Conservation (phyloP, 1,140 invertebrate species). For the Heterodera carotae region DNA sequence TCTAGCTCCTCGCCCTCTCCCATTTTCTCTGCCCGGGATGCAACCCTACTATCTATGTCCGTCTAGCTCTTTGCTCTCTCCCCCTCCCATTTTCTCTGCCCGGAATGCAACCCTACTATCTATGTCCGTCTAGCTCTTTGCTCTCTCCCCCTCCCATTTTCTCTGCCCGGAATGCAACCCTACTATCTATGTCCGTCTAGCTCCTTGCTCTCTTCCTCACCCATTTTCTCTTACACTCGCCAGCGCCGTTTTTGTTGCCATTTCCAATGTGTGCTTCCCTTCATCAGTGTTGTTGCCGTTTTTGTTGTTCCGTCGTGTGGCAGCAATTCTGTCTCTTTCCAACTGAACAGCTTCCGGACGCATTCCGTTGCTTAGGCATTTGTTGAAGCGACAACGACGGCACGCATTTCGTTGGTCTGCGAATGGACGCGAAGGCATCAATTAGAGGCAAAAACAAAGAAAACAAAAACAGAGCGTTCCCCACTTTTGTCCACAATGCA, state of each 20-base stretch:
- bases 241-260: not conserved
- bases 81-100: too few relatives aligned
- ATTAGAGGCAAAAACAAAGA: not conserved
- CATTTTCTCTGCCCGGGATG: too few relatives aligned
- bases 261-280: not conserved
- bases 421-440: too few relatives aligned
- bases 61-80: too few relatives aligned
- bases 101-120: too few relatives aligned
- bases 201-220: too few relatives aligned
- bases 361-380: conserved; percentile 81
- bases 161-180: too few relatives aligned
- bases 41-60: too few relatives aligned
- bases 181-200: too few relatives aligned
- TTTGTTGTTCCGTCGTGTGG: conserved; percentile 61
- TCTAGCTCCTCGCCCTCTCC: too few relatives aligned
- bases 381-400: conserved; percentile 88
- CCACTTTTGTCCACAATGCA: conserved; percentile 79
- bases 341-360: conserved; percentile 85
- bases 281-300: not conserved
- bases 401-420: conserved; percentile 81
- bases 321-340: conserved; percentile 92
- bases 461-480: conserved; percentile 23
- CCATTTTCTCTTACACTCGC: not conserved
- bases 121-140: too few relatives aligned
- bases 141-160: too few relatives aligned